Evolutionary conservation across 2,797 vertebrate genomes (phyloP), one percentile per base, ranked within the genome.

Genomic region (Sebastiscus albofasciatus): DNA sequence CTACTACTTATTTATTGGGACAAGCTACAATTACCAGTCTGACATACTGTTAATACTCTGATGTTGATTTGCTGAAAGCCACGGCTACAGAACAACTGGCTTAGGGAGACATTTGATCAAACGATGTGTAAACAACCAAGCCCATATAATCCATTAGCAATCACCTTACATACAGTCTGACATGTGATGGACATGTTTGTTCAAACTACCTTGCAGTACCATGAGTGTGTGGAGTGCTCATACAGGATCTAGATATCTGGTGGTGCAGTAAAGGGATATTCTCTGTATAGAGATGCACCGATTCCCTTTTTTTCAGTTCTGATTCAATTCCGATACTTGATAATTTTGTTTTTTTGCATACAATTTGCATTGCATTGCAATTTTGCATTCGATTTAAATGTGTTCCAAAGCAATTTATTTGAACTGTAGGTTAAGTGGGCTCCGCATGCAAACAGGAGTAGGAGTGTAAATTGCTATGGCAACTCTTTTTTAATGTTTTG

Each of bases 91-190:
- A 72, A 60, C 42, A 60, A 11, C 26, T 46, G 62, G 5, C 33
- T 64, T 9, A 33, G n/a, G 6, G 20, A 54, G 67, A 58, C 69
- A 68, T 82, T 67, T 75, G 42, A 75, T 84, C 34, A 69, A 79
- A 80, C 2, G 5, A 59, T 36, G 62, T 67, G 26, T 64, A 70
- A 68, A 29, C 31, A 59, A 55, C 27, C 4, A 42, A 79, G 49
- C 39, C 31, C n/a, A 46, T 11, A 11, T 10, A 66, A 70, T 68
- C 58, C n/a, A 62, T 79, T 67, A 36, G 46, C 54, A 59, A 11
- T n/a, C 16, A 46, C 66, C 14, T 14, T 29, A 67, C 34, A 27
- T 31, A 24, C 2, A 27, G 22, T 54, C 58, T 78, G 58, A 27
- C 54, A 46, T 70, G 74, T 83, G 16, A 56, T 59, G 34, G 29